Conservation (phyloP, 2,888 invertebrate genomes). For the Drosophila colorata region DNA sequence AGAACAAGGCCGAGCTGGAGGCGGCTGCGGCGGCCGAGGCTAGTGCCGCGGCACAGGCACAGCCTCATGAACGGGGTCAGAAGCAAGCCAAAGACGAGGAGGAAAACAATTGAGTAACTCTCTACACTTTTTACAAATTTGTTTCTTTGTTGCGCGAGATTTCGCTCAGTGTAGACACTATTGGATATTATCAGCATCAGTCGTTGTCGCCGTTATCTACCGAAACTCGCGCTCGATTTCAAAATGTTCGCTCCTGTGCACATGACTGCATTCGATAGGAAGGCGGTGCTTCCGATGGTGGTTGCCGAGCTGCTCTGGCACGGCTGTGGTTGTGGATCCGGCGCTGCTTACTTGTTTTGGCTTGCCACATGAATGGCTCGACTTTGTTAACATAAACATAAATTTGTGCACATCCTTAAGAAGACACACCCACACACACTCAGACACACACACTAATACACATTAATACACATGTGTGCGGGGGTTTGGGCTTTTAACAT, state of each 20-base stretch:
- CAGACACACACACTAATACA: slow-evolving; percentile 8
- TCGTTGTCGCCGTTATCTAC: slow-evolving; percentile 61
- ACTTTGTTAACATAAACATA: slow-evolving; percentile 79
- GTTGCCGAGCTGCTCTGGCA: slow-evolving; percentile 3
- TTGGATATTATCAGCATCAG: slow-evolving; percentile 26
- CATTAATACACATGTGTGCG: slow-evolving; percentile 3
- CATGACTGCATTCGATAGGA: slow-evolving; percentile 70
- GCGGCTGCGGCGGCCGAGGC: slow-evolving; percentile 37
- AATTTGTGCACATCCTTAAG: slow-evolving; percentile 62
- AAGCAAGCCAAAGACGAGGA: not conserved
- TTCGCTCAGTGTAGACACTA: slow-evolving; percentile 41
- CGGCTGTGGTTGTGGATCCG: slow-evolving; percentile 12
- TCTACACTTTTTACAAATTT: not conserved
- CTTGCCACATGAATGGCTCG: slow-evolving; percentile 77
- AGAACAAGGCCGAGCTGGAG: slow-evolving; percentile 24
- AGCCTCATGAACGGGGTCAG: not conserved
- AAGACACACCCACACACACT: slow-evolving; percentile 24
- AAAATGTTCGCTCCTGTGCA: slow-evolving; percentile 72
- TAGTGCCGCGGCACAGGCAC: not conserved
- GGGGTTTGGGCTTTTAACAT: slow-evolving; percentile 58
- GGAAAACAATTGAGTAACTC: not conserved
- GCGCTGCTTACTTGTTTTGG: slow-evolving; percentile 66
- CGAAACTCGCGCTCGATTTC: slow-evolving; percentile 62
- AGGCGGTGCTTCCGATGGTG: slow-evolving; percentile 14
- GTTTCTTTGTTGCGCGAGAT: not conserved